A percentile compares a stretch with the other conserved stretches of the same genome.
Evolutionary conservation across 1,140 invertebrate species (phyloP).

Genomic region (Philopotamus ludificatus): DNA sequence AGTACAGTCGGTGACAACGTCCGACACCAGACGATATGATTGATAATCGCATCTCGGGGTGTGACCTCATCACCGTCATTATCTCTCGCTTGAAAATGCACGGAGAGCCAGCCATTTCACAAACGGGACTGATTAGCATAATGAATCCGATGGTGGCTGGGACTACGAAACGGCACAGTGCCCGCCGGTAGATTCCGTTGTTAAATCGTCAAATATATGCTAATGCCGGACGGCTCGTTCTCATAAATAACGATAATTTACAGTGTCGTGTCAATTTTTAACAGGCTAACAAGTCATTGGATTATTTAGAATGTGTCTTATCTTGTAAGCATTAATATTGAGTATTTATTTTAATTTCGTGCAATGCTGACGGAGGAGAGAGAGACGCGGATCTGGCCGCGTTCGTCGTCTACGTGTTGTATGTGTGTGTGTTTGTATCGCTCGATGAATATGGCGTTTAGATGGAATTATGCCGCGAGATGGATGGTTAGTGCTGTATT

Average conservation of each 20-base stretch:
- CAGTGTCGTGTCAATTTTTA: not conserved
- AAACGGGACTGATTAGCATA: not conserved
- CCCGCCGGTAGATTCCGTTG: too few relatives aligned
- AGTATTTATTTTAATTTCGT: too few relatives aligned
- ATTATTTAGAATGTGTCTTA: too few relatives aligned
- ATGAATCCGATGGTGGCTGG: not conserved
- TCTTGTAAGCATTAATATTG: too few relatives aligned
- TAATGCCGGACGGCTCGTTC: not conserved
- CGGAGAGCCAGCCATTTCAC: not conserved
- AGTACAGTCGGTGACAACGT: conserved; percentile 11
- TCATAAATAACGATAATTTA: conserved; percentile 5
- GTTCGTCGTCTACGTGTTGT: too few relatives aligned
- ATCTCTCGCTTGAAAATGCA: not conserved
- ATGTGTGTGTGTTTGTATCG: too few relatives aligned
- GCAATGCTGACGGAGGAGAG: too few relatives aligned
- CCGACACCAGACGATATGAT: conserved; percentile 2
- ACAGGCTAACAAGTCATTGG: too few relatives aligned
- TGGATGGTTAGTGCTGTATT: too few relatives aligned
- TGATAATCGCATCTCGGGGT: not conserved
- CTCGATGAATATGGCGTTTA: too few relatives aligned
- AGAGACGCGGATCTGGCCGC: too few relatives aligned
- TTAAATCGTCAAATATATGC: not conserved
- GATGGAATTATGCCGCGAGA: too few relatives aligned
- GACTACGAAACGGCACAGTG: not conserved
- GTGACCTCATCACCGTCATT: conserved; percentile 1